Base-by-base conservation (phyloP, 2,113 vertebrate genomes). In the Terrapene triunguis region DNA sequence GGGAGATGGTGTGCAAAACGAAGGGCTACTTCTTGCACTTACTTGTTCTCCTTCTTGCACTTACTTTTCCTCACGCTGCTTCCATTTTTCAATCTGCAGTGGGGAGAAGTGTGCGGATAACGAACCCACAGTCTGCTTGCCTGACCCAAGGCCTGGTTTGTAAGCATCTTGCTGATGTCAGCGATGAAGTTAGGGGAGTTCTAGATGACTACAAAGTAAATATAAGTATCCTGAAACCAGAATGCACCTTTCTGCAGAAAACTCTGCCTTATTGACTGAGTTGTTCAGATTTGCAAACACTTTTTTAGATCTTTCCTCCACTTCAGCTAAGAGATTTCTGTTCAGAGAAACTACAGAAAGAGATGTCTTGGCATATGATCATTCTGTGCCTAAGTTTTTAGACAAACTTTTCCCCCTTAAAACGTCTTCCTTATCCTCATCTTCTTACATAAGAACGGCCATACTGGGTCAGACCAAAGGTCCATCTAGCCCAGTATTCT, bases 151-250 rank as follows among this genome's bases (percentile, higher is more conserved):
- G 10, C 80, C 84, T 51, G 42, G 13, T 85, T 89, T n/a, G 1
- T 53, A 76, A 76, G 72, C 24, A 74, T 50, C 90, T 97, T 2
- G 0, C 82, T 90, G 84, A 92, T 91, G 65, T 11, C 62, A 51
- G 82, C 81, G 19, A 50, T 4, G 72, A 85, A 82, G 93, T 96
- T 88, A 19, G 87, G 90, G 95, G 94, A 87, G 88, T 87, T 94
- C 42, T 10, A 27, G 24, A 53, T 65, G 72, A 65, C 80, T 69
- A 13, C 35, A 94, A 96, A 93, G 92, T 35, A 96, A 93, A 92
- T 81, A 88, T 82, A 89, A 88, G n/a, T 54, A 27, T 54, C 69
- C 84, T 92, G 54, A 85, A 81, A 88, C 54, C 5, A 1, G 8
- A 19, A 94, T 91, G 87, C 53, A 8, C 88, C 80, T 79, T 50